Evolutionary conservation across 1,140 invertebrate species (phyloP), one percentile per base, ranked within the genome.

Genomic region (Eumaeus atala): DNA sequence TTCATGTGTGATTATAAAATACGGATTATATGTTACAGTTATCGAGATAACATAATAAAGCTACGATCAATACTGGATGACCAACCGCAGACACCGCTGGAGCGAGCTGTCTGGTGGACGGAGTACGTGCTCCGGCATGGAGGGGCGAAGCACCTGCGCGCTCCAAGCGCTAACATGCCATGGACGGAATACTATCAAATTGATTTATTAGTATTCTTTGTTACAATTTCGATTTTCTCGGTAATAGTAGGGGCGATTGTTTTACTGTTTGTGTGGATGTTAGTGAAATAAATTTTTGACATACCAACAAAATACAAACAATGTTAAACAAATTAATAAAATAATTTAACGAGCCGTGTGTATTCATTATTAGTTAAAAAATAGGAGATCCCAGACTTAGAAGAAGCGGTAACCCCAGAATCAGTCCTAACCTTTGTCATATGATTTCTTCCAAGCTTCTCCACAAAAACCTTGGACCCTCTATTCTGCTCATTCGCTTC

Each of bases 101-200:
- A 90, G 18, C 74, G 79, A 47, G 88, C 88, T 3, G 73, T 90
- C 40, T 90, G 88, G 69, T 90, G 89, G 89, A 89, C 87, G 3
- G 89, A 90, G 61, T 88, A 90, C 55, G 83, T 90, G 0, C 50
- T 90, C 7, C 66, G 89, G 34, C 88, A 91, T 57, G 77, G 75
- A 36, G 89, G 89, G 16, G 85, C 82, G 5, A 56, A 58, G 9
- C 82, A 88, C 54, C 74, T 88, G 53, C 61, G 79, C 0, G 51
- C 87, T 4, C 72, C 73, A 1, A 69, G 73, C 5, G 70, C 70
- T 11, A 66, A 69, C 36, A 59, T 77, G 37, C 53, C 65, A 16
- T 70, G 64, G 61, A 48, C 53, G 6, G 21, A 77, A 52, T 77
- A 74, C 54, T 69, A 67, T 17, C 66, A 67, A 56, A 28, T 75